Evolutionary conservation across 2,888 invertebrate genomes (phyloP), one percentile per base, ranked within the genome.

Genomic region (Rosalia funebris): DNA sequence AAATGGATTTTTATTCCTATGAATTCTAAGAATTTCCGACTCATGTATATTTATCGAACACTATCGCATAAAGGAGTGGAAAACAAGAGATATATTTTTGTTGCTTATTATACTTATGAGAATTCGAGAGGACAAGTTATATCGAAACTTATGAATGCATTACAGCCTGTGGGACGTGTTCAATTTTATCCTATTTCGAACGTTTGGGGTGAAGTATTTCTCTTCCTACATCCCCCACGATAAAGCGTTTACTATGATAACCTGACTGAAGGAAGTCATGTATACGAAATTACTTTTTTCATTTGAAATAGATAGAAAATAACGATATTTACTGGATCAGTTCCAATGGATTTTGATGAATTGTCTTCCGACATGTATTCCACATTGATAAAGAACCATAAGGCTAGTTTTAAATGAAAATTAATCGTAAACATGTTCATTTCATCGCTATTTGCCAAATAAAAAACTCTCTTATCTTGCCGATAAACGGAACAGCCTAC

Each of bases 141-240:
- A 75, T 74, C 70, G 70, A 72, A 76, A 73, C 74, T 74, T 76
- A 75, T 75, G 76, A 74, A 75, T 75, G 73, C 74, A 76, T 76
- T 75, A 73, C 69, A 63, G 68, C 69, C 69, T 69, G 48, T 59
- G 64, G 71, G 71, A 71, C 70, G 69, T 70, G 71, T 71, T 71
- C 71, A 65, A 73, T 71, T 75, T 70, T 71, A 71, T 71, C 67
- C 73, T 66, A 71, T 74, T 71, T 72, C 70, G 73, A n/a, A n/a
- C 11, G 34, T n/a, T 11, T 10, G 34, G 34, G 34, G 34, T n/a
- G 11, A 34, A 2, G 34, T 3, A n/a, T n/a, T 34, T 34, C 34
- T 25, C 7, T 25, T 25, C 25, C 7, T 25, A 7, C 25, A 7
- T 25, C 25, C 25, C 4, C 4, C 25, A 25, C 3, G 25, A 25